A percentile compares a stretch with the other conserved stretches of the same genome.
phyloP scores from a whole-genome alignment of 2,888 invertebrate species.

The Cheilosia scutellata region DNA sequence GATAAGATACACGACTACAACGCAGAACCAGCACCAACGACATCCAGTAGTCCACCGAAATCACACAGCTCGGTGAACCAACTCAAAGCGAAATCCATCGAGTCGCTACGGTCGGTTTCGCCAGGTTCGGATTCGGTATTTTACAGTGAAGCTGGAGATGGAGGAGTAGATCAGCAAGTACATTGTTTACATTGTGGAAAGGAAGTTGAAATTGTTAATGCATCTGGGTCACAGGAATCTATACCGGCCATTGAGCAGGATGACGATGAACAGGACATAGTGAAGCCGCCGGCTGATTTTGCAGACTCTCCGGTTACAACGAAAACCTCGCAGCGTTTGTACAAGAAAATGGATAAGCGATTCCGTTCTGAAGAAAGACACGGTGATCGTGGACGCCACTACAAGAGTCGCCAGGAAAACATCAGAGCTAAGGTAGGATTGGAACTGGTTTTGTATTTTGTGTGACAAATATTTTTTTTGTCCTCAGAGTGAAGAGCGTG shows the following conservation, averaged over 20 bases:
- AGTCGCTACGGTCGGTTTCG: constrained; percentile 94
- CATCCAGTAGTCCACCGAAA: constrained; percentile 64
- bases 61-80: constrained; percentile 84
- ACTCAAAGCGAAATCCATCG: constrained; percentile 93
- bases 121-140: constrained; percentile 96
- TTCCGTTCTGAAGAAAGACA: constrained; percentile 92
- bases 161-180: constrained; percentile 85
- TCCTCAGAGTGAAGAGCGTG: constrained; percentile 88
- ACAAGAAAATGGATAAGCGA: constrained; percentile 91
- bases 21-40: constrained; percentile 60
- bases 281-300: constrained; percentile 94
- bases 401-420: constrained; percentile 88
- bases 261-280: constrained; percentile 87
- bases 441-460: not conserved
- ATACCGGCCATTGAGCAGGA: constrained; percentile 84
- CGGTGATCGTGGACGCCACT: constrained; percentile 86
- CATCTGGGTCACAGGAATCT: constrained; percentile 83
- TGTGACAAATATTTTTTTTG: constrained; percentile 19
- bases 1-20: constrained; percentile 81
- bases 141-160: constrained; percentile 90
- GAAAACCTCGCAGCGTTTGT: constrained; percentile 85
- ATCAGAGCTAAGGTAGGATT: constrained; percentile 90
- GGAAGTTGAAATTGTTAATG: constrained; percentile 88
- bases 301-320: constrained; percentile 92
- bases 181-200: constrained; percentile 94